Conservation (phyloP, 2,797 vertebrate genomes). For the Setipinna tenuifilis region DNA sequence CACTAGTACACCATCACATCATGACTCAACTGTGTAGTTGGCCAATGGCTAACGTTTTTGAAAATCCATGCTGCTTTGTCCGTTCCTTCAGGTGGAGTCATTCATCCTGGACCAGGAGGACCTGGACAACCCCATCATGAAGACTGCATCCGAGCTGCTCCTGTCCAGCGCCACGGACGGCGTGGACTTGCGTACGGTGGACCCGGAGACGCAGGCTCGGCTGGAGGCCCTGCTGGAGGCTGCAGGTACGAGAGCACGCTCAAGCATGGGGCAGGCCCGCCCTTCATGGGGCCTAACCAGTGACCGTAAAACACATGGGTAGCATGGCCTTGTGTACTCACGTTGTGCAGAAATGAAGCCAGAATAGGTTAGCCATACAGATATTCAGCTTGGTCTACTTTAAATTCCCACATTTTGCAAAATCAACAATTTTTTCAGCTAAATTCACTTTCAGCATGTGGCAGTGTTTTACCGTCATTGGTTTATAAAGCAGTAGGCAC, state of each 20-base stretch:
- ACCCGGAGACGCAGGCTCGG: constrained; percentile 97
- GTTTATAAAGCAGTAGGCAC: background rate
- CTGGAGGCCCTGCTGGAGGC: constrained; percentile 97
- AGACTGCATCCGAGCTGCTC: constrained; percentile 97
- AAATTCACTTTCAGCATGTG: too few species aligned
- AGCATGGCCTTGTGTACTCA: too few species aligned
- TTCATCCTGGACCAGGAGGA: constrained; percentile 99
- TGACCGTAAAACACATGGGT: too few species aligned
- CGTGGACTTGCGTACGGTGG: constrained; percentile 94
- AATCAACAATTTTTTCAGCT: too few species aligned
- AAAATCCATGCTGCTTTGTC: background rate
- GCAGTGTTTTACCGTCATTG: too few species aligned
- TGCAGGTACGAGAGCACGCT: constrained; percentile 78
- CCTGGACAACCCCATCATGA: constrained; percentile 98
- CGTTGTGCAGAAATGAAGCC: too few species aligned
- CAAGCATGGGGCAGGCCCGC: background rate
- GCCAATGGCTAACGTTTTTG: too few species aligned
- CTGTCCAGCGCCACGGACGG: constrained; percentile 95
- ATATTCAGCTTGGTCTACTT: too few species aligned
- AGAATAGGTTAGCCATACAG: too few species aligned
- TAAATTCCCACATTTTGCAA: too few species aligned
- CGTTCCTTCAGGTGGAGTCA: constrained; percentile 86
- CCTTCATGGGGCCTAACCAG: background rate
- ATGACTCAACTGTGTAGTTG: too few species aligned
- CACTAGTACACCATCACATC: too few species aligned